Evolutionary conservation across 1,140 invertebrate genomes (phyloP).

Genomic region (Ganaspis sp.): DNA sequence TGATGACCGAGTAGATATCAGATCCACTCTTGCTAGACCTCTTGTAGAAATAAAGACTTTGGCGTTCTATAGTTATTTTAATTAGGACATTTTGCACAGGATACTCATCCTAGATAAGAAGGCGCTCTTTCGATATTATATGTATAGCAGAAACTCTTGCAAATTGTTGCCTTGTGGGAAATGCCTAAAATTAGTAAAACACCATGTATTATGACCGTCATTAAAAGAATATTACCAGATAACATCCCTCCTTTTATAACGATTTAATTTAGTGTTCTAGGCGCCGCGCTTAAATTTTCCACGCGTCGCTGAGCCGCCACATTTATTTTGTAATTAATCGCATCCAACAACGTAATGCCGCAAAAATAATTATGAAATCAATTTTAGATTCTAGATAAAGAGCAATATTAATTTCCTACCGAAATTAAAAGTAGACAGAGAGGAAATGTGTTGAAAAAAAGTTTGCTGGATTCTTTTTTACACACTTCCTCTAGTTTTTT

Average conservation of each 20-base stretch:
- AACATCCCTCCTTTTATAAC: conserved; percentile 27
- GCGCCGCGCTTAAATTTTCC: conserved; percentile 24
- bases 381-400: conserved; percentile 20
- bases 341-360: neutral
- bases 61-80: conserved; percentile 60
- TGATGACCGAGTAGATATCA: conserved; percentile 66
- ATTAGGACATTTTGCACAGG: conserved; percentile 63
- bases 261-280: conserved; percentile 17
- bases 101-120: conserved; percentile 51
- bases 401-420: conserved; percentile 9
- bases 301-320: conserved; percentile 18
- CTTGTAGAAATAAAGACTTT: conserved; percentile 47
- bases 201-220: conserved; percentile 8
- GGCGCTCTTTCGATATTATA: conserved; percentile 50
- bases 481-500: neutral
- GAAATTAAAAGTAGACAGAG: neutral
- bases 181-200: conserved; percentile 27
- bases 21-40: conserved; percentile 40
- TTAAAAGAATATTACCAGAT: conserved; percentile 29
- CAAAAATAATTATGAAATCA: conserved; percentile 21
- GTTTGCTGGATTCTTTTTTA: neutral
- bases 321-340: conserved; percentile 31
- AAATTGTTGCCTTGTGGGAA: conserved; percentile 5
- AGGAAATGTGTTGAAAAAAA: neutral
- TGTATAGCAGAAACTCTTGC: neutral